phyloP scores from a whole-genome alignment of 2,888 invertebrate species.

The Ptilodon capucinus region DNA sequence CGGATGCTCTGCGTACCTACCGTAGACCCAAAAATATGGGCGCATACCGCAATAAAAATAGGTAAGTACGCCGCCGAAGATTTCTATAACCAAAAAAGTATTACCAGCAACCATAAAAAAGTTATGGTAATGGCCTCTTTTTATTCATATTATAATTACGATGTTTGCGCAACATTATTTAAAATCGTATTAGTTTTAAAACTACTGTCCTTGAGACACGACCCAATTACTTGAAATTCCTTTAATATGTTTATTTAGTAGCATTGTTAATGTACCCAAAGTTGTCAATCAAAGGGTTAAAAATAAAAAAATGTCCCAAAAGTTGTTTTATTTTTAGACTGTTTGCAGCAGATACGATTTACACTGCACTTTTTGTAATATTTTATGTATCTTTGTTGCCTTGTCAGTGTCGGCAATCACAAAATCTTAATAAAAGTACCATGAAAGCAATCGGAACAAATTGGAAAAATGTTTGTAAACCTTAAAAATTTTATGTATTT shows the following conservation, averaged over 20 bases:
- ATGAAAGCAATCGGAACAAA: no score
- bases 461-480: no score
- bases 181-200: conserved; percentile 14
- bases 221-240: conserved; percentile 10
- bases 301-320: background rate
- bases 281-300: conserved; percentile 10
- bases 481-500: no score
- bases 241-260: conserved; percentile 17
- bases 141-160: conserved; percentile 37
- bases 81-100: conserved; percentile 16
- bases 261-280: conserved; percentile 3
- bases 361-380: no score
- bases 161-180: conserved; percentile 57
- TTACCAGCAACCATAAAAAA: conserved; percentile 10
- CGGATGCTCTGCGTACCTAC: background rate
- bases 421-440: no score
- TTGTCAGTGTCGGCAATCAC: no score
- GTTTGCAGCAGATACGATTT: no score
- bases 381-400: no score
- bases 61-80: conserved; percentile 23
- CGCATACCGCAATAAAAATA: conserved; percentile 24
- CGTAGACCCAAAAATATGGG: conserved; percentile 2
- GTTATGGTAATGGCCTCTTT: conserved; percentile 12
- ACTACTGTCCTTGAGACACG: conserved; percentile 10
- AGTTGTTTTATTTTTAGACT: background rate